Evolutionary conservation across 1,140 invertebrate genomes (phyloP), one percentile per base, ranked within the genome.

Genomic region (Gryllus bimaculatus): DNA sequence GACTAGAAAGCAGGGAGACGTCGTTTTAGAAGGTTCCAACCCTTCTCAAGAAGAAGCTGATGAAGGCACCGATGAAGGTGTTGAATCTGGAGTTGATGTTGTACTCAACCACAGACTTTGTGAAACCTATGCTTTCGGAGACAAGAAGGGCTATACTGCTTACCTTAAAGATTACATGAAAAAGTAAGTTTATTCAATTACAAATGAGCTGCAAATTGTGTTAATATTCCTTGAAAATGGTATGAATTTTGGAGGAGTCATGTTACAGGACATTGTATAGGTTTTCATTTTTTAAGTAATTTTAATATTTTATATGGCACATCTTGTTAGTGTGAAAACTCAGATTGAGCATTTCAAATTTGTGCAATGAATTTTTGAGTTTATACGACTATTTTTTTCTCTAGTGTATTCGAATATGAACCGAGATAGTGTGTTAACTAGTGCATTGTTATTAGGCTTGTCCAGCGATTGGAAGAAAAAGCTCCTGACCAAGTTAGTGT

Each of bases 141-240:
- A 95, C 86, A 96, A 96, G 84, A 96, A 96, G 86, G 93, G 93
- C 39, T 99, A 95, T 86, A 96, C 95, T 81, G 84, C 90, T 77
- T 98, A 98, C 87, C 90, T 98, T 81, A 99, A 98, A 87, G 95
- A 95, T 82, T 98, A 96, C 87, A 98, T 98, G 94, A 98, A 98
- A 88, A 95, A 94, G 92, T 94, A 87, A 90, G 89, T 77, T n/a
- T 8, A 20, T 39, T 39, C 26, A 39, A 39, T 39, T 39, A 5
- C 1, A 2, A 39, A 39, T 39, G 26, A 5, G 26, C 26, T 2
- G 26, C 26, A 5, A 39, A 39, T 39, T 2, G 0, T 3, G n/a
- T 75, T 75, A 2, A 75, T 15, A 21, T 75, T n/a, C n/a, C 13
- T 3, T 3, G 26, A 10, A 75, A 75, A 39, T 75, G n/a, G n/a